Conservation (phyloP, 2,113 vertebrate genomes). For the Gnathonemus longibarbis region DNA sequence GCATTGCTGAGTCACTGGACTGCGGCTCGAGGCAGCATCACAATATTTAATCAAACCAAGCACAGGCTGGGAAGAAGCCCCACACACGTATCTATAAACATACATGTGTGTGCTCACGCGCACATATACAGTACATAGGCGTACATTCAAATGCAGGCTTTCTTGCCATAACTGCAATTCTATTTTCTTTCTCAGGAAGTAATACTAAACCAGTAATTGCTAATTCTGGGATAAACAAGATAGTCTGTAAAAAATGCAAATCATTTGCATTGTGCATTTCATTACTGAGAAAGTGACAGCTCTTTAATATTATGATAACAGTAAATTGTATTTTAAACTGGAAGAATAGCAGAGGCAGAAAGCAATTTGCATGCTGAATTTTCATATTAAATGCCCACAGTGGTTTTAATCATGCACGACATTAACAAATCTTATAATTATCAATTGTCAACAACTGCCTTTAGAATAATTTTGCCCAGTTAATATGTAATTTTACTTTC, state of each 20-base stretch:
- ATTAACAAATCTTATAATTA: conserved; percentile 69
- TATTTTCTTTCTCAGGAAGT: conserved; percentile 35
- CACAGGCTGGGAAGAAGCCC: neutral
- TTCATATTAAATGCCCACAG: conserved; percentile 52
- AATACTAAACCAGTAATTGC: conserved; percentile 48
- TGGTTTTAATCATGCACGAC: conserved; percentile 57
- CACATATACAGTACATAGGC: neutral
- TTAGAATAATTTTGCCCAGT: conserved; percentile 49
- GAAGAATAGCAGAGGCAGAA: conserved; percentile 44
- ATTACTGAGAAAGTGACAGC: conserved; percentile 55
- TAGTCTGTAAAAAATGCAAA: conserved; percentile 54
- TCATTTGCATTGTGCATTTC: conserved; percentile 54
- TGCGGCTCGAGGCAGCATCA: neutral
- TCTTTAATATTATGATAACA: conserved; percentile 58
- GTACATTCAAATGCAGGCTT: conserved; percentile 3
- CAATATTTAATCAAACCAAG: neutral
- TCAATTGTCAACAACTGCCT: conserved; percentile 56
- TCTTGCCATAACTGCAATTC: conserved; percentile 27
- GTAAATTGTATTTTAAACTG: conserved; percentile 42
- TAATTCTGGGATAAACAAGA: conserved; percentile 54
- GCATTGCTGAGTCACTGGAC: neutral
- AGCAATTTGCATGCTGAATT: conserved; percentile 61
- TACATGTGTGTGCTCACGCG: neutral
- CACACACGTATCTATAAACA: neutral
- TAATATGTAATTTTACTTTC: conserved; percentile 43